phyloP scores from a whole-genome alignment of 2,797 vertebrate genomes.

The Myotis daubentonii region DNA sequence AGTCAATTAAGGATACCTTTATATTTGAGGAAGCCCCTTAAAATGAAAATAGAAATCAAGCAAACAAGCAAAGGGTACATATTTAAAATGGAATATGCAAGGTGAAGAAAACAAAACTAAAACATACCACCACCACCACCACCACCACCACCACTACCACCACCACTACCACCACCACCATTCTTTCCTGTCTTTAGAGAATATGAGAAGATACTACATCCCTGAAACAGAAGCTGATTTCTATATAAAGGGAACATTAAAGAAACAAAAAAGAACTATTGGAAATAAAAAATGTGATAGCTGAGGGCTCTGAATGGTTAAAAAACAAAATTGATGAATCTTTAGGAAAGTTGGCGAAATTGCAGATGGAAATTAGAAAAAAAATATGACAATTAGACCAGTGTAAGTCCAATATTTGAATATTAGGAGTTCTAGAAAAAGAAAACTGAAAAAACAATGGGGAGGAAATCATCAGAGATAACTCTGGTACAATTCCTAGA shows the following conservation, averaged over 20 bases:
- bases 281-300: constrained; percentile 12
- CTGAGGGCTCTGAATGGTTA: background rate
- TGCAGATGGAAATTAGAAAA: background rate
- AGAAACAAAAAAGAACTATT: background rate
- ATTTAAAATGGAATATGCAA: constrained; percentile 44
- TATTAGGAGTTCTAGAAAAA: background rate
- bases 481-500: background rate
- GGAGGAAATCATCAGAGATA: background rate
- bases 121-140: background rate
- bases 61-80: background rate
- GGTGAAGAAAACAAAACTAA: constrained; percentile 18
- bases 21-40: constrained; percentile 14
- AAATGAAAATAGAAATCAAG: constrained; percentile 47
- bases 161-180: background rate
- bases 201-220: background rate
- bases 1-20: background rate
- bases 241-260: background rate
- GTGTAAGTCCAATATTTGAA: background rate
- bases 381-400: background rate
- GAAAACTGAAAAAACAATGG: background rate
- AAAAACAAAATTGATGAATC: constrained; percentile 28
- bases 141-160: background rate
- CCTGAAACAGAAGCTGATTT: constrained; percentile 41
- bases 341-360: constrained; percentile 1
- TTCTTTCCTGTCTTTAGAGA: constrained; percentile 16